Evolutionary conservation across 2,888 invertebrate species (phyloP), one percentile per base, ranked within the genome.

Genomic region (Hemistola chrysoprasaria): DNA sequence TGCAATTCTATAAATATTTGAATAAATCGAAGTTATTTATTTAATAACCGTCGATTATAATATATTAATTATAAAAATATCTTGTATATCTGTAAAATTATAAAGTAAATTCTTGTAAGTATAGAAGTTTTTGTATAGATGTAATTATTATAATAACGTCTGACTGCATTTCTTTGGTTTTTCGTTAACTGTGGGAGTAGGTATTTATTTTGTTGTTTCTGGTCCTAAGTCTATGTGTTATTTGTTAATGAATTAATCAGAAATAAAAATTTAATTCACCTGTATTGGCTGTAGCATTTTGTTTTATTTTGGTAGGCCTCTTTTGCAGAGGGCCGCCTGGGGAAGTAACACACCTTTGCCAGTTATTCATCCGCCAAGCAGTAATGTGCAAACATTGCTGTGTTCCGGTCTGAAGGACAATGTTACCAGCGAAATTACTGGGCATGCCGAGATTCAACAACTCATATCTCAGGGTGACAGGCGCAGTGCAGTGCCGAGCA

Each of bases 181-280:
- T 59, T 67, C 59, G 66, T 75, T 72, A 78, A 81, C 78, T 74
- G 58, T 73, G 86, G n/a, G 80, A 81, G 78, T 74, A 80, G 86
- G 85, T 87, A 86, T 87, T 87, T 87, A 86, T 87, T 84, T 83
- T 83, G 83, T 87, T 87, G 69, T 76, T 71, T 71, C 78, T 81
- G 86, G 81, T 84, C 83, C 71, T 80, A 78, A 85, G 81, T 84
- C 78, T 85, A 81, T 72, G 72, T 81, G 80, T 84, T 84, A 76
- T 79, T 83, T 85, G 86, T 85, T 85, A 80, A 75, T 68, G 51
- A 75, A 76, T 79, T 77, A 75, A 83, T 79, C 84, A 82, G 72
- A 76, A 80, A 82, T 86, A 79, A 82, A 43, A 84, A 78, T 80
- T 77, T 82, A 80, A 79, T 78, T 74, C 72, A 69, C 70, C 65